Percentiles rank a stretch among this genome's conserved stretches.
Evolutionary conservation across 2,888 invertebrate species (phyloP).

Genomic region (Hydroisotoma schaefferi): DNA sequence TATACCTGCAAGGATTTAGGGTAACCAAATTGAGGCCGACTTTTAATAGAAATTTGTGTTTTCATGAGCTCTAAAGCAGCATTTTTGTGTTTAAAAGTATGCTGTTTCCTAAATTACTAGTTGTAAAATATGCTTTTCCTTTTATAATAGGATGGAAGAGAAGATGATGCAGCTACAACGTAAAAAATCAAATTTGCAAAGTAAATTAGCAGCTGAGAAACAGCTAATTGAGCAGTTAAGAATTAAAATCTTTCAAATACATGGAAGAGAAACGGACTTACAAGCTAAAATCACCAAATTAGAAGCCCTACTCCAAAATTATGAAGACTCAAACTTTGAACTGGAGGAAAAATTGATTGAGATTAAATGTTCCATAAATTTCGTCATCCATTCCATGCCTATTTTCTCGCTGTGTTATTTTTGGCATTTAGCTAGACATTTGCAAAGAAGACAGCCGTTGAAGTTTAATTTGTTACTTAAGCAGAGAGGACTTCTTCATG

Average conservation of each 20-base stretch:
- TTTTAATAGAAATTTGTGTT: too few species aligned
- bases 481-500: too few species aligned
- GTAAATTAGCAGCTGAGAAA: slow-evolving; percentile 48
- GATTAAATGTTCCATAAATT: slow-evolving; percentile 58
- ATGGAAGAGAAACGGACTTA: slow-evolving; percentile 49
- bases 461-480: background rate
- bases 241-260: slow-evolving; percentile 39
- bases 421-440: background rate
- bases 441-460: background rate
- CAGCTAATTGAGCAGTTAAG: slow-evolving; percentile 44
- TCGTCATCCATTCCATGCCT: slow-evolving; percentile 62
- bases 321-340: slow-evolving; percentile 57
- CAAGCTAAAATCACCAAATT: slow-evolving; percentile 56
- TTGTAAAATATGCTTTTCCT: too few species aligned
- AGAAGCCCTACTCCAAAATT: slow-evolving; percentile 57
- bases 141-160: slow-evolving; percentile 50
- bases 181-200: slow-evolving; percentile 50
- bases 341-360: slow-evolving; percentile 58
- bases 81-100: too few species aligned
- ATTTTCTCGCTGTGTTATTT: slow-evolving; percentile 56
- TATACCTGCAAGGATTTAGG: too few species aligned
- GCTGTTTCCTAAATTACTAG: too few species aligned
- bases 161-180: slow-evolving; percentile 50
- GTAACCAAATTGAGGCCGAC: too few species aligned
- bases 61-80: too few species aligned